A percentile compares a stretch with the other conserved stretches of the same genome.
Evolutionary conservation across 2,797 vertebrate species (phyloP).

Genomic region (Mormyrus proboscirostris): DNA sequence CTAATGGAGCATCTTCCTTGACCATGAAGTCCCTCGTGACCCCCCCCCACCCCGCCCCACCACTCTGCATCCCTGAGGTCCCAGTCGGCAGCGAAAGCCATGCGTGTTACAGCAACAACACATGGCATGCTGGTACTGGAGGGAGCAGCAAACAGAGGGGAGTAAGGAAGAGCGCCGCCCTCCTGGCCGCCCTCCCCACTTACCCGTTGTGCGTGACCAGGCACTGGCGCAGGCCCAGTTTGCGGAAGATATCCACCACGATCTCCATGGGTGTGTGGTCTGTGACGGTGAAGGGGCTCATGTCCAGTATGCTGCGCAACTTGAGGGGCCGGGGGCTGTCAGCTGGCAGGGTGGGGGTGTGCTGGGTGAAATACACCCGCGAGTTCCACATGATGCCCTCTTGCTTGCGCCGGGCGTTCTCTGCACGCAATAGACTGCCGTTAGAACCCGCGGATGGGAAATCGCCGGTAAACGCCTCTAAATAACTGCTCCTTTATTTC

Average conservation of each 20-base stretch:
- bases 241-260: constrained; percentile 98
- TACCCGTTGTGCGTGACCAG: constrained; percentile 98
- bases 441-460: background rate
- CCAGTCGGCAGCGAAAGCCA: background rate
- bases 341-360: constrained; percentile 89
- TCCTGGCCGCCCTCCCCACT: constrained; percentile 42
- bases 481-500: background rate
- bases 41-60: background rate
- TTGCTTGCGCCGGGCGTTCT: constrained; percentile 92
- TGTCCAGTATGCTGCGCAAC: constrained; percentile 93
- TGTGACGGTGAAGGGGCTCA: constrained; percentile 98
- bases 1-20: background rate
- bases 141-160: background rate
- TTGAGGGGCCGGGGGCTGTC: constrained; percentile 94
- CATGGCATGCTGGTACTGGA: background rate
- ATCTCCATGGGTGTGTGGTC: constrained; percentile 99
- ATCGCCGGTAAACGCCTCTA: background rate
- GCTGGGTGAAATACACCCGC: constrained; percentile 93
- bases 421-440: constrained; percentile 48
- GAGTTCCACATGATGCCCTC: constrained; percentile 92
- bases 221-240: constrained; percentile 95
- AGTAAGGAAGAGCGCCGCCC: background rate
- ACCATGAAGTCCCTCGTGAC: background rate
- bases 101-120: constrained; percentile 18
- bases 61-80: constrained; percentile 38